phyloP scores from a whole-genome alignment of 2,113 vertebrate genomes.

The Gasterosteus nipponicus region DNA sequence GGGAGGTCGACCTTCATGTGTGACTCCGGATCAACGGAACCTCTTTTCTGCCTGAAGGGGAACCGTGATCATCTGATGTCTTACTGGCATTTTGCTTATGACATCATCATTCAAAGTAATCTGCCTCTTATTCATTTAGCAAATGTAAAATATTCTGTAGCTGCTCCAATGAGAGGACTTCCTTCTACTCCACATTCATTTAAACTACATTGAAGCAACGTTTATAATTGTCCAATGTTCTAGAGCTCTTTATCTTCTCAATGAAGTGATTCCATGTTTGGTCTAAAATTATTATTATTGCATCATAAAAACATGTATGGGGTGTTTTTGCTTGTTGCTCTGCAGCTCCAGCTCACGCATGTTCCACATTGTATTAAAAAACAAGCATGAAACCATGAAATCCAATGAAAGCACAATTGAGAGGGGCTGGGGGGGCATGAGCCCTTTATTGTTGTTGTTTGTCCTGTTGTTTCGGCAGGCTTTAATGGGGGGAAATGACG shows the following conservation, averaged over 20 bases:
- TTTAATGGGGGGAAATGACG: conserved; percentile 84
- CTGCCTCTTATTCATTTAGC: no score
- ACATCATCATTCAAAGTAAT: no score
- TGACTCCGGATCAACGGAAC: neutral
- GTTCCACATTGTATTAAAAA: no score
- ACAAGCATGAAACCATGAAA: neutral
- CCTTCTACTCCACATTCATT: neutral
- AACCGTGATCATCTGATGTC: neutral
- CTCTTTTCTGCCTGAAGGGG: neutral
- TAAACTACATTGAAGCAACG: no score
- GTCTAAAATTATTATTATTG: neutral
- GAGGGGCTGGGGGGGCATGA: conserved; percentile 10
- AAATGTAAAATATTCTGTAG: neutral
- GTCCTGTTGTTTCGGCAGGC: neutral
- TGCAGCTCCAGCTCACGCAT: no score
- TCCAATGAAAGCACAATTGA: neutral
- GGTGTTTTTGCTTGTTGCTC: no score
- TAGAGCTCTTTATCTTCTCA: neutral
- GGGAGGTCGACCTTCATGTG: neutral
- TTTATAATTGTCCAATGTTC: no score
- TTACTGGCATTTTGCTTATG: neutral
- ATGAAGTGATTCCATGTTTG: neutral
- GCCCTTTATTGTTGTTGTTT: conserved; percentile 15
- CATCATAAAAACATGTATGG: neutral
- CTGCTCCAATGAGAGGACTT: neutral